Conservation (phyloP, 2,888 invertebrate genomes). For the Leptinotarsa rubiginosa region DNA sequence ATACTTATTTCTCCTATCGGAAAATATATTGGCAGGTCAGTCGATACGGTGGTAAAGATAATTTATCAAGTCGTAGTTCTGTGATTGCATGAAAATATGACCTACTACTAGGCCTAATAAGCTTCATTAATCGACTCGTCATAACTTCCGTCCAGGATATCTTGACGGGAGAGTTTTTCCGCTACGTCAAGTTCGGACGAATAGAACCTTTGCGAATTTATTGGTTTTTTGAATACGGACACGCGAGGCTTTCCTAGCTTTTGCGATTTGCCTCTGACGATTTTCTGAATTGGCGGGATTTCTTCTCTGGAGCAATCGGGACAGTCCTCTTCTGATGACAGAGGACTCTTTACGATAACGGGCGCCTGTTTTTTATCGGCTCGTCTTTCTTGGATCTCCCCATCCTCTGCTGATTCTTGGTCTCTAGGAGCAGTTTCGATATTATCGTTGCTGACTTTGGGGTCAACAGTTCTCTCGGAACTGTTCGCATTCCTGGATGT, state of each 20-base stretch:
- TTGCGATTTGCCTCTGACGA: conserved; percentile 36
- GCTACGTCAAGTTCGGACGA: not conserved
- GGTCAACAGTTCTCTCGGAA: conserved; percentile 71
- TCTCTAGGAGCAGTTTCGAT: not conserved
- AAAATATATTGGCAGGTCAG: too few species aligned
- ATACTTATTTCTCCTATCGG: too few species aligned
- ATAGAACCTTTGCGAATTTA: conserved; percentile 1
- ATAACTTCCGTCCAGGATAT: conserved; percentile 33
- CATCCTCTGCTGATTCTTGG: conserved; percentile 1
- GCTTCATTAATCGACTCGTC: conserved; percentile 40
- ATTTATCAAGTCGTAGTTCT: conserved; percentile 1
- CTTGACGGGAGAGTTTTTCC: conserved; percentile 18
- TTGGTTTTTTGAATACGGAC: conserved; percentile 16
- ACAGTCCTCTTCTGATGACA: conserved; percentile 19
- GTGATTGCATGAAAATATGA: not conserved
- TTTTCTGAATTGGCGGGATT: conserved; percentile 33
- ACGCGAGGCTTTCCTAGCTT: conserved; percentile 17
- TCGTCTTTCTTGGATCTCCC: conserved; percentile 37
- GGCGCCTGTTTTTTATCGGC: conserved; percentile 32
- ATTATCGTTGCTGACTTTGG: conserved; percentile 58
- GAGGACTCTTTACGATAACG: conserved; percentile 32
- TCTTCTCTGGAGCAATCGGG: conserved; percentile 29
- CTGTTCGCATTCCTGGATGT: conserved; percentile 11
- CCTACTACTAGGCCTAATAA: conserved; percentile 1
- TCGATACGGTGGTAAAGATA: too few species aligned